Evolutionary conservation across 2,888 invertebrate genomes (phyloP).

Genomic region (Drosophila testacea): DNA sequence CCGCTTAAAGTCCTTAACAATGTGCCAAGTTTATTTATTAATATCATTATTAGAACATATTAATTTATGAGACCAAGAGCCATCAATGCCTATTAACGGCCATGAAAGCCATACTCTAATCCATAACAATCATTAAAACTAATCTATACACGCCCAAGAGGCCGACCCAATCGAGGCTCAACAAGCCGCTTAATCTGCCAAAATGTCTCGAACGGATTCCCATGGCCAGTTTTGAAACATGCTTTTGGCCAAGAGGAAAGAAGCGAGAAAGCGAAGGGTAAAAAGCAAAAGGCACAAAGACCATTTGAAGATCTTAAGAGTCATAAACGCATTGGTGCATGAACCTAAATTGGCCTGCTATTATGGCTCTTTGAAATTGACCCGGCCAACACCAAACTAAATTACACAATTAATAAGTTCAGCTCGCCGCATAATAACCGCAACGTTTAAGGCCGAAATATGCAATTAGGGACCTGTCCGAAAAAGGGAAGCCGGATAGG

Average conservation of each 20-base stretch:
- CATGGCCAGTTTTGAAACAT: conserved; percentile 24
- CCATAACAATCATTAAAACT: conserved; percentile 33
- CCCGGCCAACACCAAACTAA: conserved; percentile 60
- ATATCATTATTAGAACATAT: conserved; percentile 8
- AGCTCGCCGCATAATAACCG: conserved; percentile 60
- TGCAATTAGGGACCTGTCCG: conserved; percentile 66
- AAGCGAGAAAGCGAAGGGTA: background rate
- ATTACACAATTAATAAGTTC: conserved; percentile 76
- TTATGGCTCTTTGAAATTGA: conserved; percentile 57
- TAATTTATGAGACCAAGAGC: background rate
- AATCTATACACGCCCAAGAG: conserved; percentile 20
- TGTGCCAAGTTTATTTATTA: conserved; percentile 10
- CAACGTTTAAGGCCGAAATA: conserved; percentile 67
- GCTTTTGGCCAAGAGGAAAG: conserved; percentile 12
- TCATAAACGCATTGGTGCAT: conserved; percentile 51
- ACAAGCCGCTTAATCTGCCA: conserved; percentile 19
- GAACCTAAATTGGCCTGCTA: conserved; percentile 54
- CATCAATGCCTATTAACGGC: conserved; percentile 7
- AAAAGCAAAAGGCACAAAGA: conserved; percentile 2
- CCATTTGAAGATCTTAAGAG: conserved; percentile 19
- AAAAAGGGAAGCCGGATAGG: conserved; percentile 16
- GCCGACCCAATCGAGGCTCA: conserved; percentile 10
- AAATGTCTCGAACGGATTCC: conserved; percentile 31
- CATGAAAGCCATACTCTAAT: conserved; percentile 5
- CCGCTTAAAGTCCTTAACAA: background rate